Base-by-base conservation (phyloP, 2,888 invertebrate species). In the Drosophila recens region DNA sequence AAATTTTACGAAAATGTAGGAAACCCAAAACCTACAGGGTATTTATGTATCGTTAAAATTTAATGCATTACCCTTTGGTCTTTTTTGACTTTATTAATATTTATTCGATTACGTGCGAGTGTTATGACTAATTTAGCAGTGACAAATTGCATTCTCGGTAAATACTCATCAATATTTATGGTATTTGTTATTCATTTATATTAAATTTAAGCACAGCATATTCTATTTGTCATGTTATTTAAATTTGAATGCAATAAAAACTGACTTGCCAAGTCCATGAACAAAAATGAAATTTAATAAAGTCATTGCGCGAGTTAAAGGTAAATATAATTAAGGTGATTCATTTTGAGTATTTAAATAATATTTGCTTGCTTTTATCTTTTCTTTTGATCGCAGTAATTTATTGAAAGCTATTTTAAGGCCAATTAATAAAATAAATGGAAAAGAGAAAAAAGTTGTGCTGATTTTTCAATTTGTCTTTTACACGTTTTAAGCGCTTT, bases 91-190 rank as follows among this genome's bases (percentile, higher is more conserved):
- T 45, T 38, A 57, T 72, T 61, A 43, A 71, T 57, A 48, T 71
- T 53, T 42, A 42, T 49, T 71, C 9, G 30, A 71, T 42, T 30
- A 57, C 48, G 33, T 61, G 53, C 40, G 27, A 58, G 49, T 52
- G 27, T 40, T 33, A 57, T 65, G 42, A 72, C 56, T 71, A 67
- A 73, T 73, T 73, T 59, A 73, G n/a, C 33, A 46, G 15, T 36
- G 63, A 43, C 63, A 73, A 67, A 73, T 73, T 74, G 63, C 38
- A 45, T 45, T 15, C 23, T 13, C 33, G 5, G 45, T 42, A 13
- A 51, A 46, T 43, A 20, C 40, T 48, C 52, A 67, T 67, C 30
- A 72, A 73, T 73, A 67, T 73, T 73, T 63, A 74, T 67, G 15
- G 2, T 1, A 34, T 69, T 46, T 38, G 30, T 17, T 20, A 56